Evolutionary conservation across 2,797 vertebrate species (phyloP), one percentile per base, ranked within the genome.

Genomic region (Lateolabrax maculatus): DNA sequence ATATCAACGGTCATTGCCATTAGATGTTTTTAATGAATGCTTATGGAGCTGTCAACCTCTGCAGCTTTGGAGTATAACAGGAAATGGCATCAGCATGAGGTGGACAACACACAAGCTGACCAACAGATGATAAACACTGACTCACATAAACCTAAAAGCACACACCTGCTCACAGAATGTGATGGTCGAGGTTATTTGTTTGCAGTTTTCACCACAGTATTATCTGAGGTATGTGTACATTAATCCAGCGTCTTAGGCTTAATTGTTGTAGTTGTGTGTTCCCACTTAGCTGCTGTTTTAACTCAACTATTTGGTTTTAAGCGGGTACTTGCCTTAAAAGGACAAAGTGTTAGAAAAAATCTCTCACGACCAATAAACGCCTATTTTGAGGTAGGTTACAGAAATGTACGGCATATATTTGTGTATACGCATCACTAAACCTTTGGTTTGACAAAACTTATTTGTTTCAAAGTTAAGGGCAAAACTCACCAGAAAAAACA

Each of bases 1-100:
- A 83, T 71, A 86, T 85, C 87, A 77, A 1, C 31, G 49, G 64
- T 62, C 72, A 55, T 92, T 77, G 83, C 68, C 58, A 62, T 79
- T 80, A 67, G 77, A 67, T 43, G 27, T 19, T 56, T 39, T 37
- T 76, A 76, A 79, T 77, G 34, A 62, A 72, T 9, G 62, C 77
- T 82, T 56, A 72, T 58, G 57, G 69, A 84, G 63, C 79, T 58
- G 79, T 85, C 77, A 75, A 29, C 67, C 53, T 57, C 15, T 71
- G 63, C 43, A 39, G n/a, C 61, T 73, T 55, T 39, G 62, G 34
- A 41, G 12, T 3, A 18, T 48, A 1, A 7, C 27, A 55, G 13
- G 36, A 66, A 68, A 71, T 39, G 43, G 10, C 52, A 55, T 18
- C 68, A 37, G n/a, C 11, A 25, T 8, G 36, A 44, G 16, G 49